phyloP scores from a whole-genome alignment of 2,888 invertebrate genomes.

The Euzophera pinguis region DNA sequence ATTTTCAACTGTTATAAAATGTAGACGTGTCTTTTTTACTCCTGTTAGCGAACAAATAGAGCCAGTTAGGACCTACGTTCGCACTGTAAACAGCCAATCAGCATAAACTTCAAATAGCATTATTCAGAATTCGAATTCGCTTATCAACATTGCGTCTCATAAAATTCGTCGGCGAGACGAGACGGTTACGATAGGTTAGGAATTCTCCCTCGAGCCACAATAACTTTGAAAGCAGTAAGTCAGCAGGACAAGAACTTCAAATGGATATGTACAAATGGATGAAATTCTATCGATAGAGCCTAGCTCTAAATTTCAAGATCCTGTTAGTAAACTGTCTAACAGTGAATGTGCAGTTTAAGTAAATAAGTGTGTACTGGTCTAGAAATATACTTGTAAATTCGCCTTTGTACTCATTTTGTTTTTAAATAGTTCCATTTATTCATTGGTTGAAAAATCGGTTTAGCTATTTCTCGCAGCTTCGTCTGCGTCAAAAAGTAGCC shows the following conservation, averaged over 20 bases:
- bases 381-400: too few relatives aligned
- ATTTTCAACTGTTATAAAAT: neutral
- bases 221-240: neutral
- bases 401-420: too few relatives aligned
- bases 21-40: neutral
- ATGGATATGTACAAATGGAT: neutral
- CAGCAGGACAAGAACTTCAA: neutral
- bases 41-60: neutral
- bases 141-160: constrained; percentile 47
- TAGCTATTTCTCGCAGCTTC: too few relatives aligned
- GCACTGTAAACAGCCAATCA: constrained; percentile 9
- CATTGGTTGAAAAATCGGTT: too few relatives aligned
- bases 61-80: neutral
- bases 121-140: constrained; percentile 31
- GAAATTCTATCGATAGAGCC: too few relatives aligned
- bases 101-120: constrained; percentile 13
- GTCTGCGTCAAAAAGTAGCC: too few relatives aligned
- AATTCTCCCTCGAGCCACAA: constrained; percentile 29
- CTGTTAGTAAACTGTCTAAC: too few relatives aligned
- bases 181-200: constrained; percentile 46
- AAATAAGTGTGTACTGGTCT: too few relatives aligned
- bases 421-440: too few relatives aligned
- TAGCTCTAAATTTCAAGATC: too few relatives aligned
- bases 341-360: too few relatives aligned
- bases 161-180: constrained; percentile 41